Conservation (phyloP, 2,888 invertebrate genomes). For the Lepidocyrtinus sp. region DNA sequence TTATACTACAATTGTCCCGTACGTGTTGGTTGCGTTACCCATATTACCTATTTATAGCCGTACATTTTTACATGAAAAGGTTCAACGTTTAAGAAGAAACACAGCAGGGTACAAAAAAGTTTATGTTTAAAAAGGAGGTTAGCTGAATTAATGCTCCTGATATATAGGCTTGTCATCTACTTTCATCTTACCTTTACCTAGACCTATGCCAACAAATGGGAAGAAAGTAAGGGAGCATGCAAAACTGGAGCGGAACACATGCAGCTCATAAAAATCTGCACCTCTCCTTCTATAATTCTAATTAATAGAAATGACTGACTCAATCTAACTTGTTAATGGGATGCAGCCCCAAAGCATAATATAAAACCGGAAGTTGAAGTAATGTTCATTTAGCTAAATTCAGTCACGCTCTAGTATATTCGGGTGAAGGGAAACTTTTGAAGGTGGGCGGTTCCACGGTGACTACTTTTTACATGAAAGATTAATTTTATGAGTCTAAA, state of each 20-base stretch:
- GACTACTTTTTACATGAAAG: neutral
- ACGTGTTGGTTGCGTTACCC: neutral
- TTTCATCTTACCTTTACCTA: neutral
- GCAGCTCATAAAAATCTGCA: neutral
- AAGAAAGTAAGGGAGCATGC: neutral
- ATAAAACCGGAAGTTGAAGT: no score
- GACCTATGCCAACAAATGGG: slow-evolving; percentile 6
- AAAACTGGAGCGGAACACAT: neutral
- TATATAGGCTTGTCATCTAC: slow-evolving; percentile 4
- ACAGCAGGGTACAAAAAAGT: neutral
- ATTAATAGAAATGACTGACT: neutral
- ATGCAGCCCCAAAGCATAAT: no score
- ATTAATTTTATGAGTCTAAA: neutral
- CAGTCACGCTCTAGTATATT: neutral
- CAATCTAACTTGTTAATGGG: neutral
- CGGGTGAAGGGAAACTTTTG: neutral
- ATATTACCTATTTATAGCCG: neutral
- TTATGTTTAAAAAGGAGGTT: slow-evolving; percentile 3
- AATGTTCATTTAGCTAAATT: neutral
- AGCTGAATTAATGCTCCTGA: slow-evolving; percentile 5
- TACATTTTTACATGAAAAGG: neutral
- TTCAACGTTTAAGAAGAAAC: neutral
- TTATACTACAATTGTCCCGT: no score
- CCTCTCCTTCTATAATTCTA: neutral
- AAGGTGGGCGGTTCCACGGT: neutral